Percentiles rank a stretch among this genome's conserved stretches.
Conservation (phyloP, 2,888 invertebrate genomes). For the Pasiphila rectangulata region DNA sequence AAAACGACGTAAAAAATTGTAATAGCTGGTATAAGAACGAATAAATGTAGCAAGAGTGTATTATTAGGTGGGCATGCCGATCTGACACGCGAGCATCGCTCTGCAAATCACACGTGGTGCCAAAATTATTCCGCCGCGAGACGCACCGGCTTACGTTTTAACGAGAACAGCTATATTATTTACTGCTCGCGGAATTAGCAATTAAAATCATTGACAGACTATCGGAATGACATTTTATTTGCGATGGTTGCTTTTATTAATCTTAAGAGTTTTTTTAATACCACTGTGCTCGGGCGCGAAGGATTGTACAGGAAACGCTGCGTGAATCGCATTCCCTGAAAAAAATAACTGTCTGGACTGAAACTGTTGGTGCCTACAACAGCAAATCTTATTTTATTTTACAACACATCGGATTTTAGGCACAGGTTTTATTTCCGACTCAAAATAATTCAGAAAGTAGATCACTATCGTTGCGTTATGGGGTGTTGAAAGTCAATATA, state of each 20-base stretch:
- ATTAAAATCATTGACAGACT: background rate
- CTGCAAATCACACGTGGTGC: constrained; percentile 6
- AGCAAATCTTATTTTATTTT: background rate
- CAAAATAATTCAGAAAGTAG: background rate
- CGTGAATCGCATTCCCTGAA: no score
- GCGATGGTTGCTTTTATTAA: background rate
- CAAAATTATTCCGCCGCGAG: background rate
- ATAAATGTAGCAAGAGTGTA: constrained; percentile 26
- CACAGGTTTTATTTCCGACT: background rate
- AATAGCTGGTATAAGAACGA: constrained; percentile 25
- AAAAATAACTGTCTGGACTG: no score
- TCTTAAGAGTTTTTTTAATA: no score
- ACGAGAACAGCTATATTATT: no score
- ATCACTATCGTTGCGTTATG: background rate
- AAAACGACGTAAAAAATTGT: constrained; percentile 31
- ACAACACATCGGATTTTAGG: background rate
- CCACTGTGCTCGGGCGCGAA: no score
- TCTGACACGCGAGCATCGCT: constrained; percentile 15
- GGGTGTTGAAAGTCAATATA: background rate
- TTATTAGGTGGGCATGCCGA: constrained; percentile 24
- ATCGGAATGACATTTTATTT: background rate
- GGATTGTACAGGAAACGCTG: no score
- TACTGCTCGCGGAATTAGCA: no score
- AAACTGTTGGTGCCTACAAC: no score
- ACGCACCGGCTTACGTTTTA: no score